Base-by-base conservation (phyloP, 1,140 invertebrate species). In the Zaprionus kolodkinae region DNA sequence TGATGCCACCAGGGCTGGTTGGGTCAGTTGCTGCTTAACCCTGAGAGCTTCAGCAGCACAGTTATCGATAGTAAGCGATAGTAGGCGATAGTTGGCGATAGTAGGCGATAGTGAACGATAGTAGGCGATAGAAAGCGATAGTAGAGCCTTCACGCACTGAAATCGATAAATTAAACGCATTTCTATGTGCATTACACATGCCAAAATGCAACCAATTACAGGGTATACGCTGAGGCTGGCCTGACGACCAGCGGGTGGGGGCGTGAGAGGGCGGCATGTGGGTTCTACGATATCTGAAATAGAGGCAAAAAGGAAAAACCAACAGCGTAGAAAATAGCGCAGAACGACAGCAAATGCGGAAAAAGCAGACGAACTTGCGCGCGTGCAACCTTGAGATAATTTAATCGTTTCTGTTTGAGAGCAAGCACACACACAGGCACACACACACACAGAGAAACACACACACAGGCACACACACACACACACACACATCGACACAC, bases 321-420 rank as follows among this genome's bases (percentile, higher is more conserved):
- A 38, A 68, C 17, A 70, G 40, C 59, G 67, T 63, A 62, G 67
- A 67, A 76, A 72, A 76, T 72, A 40, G 56, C 73, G 15, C 43
- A 65, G 30, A 70, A 66, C 17, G 57, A 50, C 57, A 55, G 25
- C 30, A 33, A 55, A 33, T 59, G 64, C 43, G 33, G 11, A 77
- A 67, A 55, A 79, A 68, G 76, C 61, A 73, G 70, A 79, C 33
- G 40, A 64, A 75, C 25, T 55, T 68, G 85, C 80, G 84, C 85
- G 84, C 84, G 84, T 88, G 85, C 68, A 84, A 84, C 84, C 84
- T 88, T 88, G 84, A 84, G 80, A 88, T 87, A 84, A 88, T 88
- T 89, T 78, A 88, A 88, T 88, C 85, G 85, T 71, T 78, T 72
- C 67, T 80, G 77, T 83, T 84, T 80, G 70, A 71, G 67, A 83